These are phyloP conservation scores for Zonitis immaculata DNA, from an alignment of 2,888 invertebrate species.

Conservation along the genomic window DNA sequence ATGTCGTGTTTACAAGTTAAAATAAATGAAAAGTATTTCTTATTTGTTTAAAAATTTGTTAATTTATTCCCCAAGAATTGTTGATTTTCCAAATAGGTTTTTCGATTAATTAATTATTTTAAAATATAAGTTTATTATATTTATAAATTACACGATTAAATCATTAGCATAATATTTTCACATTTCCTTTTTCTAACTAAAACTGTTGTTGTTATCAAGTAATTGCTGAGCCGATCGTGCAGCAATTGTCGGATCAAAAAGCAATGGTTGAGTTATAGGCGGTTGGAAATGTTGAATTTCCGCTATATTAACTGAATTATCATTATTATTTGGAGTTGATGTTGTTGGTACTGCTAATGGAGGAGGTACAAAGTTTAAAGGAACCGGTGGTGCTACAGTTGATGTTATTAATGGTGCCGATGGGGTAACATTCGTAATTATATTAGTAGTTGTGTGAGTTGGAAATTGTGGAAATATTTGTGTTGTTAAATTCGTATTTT, in stretches of 20 bases:
- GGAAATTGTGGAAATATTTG: neutral
- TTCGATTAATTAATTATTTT: neutral
- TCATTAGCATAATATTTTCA: no score
- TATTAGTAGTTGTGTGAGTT: neutral
- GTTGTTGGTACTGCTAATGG: constrained; percentile 13
- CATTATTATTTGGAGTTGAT: constrained; percentile 17
- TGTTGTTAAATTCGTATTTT: neutral
- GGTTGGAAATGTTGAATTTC: constrained; percentile 5
- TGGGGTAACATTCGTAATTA: neutral
- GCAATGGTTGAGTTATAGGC: constrained; percentile 28
- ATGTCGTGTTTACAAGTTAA: constrained; percentile 34
- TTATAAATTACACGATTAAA: neutral
- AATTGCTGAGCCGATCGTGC: constrained; percentile 46
- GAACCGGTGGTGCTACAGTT: neutral
- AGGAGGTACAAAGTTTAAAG: neutral
- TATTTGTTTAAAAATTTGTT: constrained; percentile 1
- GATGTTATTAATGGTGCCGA: constrained; percentile 1
- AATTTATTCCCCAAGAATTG: neutral
- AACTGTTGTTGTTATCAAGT: constrained; percentile 34
- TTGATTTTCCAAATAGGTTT: no score
- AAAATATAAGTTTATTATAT: neutral
- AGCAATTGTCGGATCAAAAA: constrained; percentile 47
- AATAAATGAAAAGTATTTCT: constrained; percentile 24
- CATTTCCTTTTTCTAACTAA: neutral
- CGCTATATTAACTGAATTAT: neutral